A percentile compares a stretch with the other conserved stretches of the same genome.
These are phyloP conservation scores for Drosophila histrio DNA, from an alignment of 2,888 invertebrate genomes.

Conservation along the genomic window DNA sequence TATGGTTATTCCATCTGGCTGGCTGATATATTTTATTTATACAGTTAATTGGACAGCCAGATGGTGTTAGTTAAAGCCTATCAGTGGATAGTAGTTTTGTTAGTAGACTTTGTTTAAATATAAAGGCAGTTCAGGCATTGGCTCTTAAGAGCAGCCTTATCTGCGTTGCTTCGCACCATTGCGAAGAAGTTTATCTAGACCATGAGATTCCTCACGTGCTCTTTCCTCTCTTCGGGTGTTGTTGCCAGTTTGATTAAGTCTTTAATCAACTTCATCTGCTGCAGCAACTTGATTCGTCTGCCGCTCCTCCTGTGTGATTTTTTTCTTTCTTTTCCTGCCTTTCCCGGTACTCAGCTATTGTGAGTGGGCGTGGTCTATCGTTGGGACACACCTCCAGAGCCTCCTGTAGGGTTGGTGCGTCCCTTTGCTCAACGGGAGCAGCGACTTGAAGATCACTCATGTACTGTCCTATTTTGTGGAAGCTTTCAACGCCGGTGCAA, in stretches of 20 bases:
- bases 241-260: no score
- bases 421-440: slow-evolving; percentile 3
- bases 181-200: background rate
- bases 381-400: slow-evolving; percentile 10
- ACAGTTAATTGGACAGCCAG: background rate
- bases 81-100: no score
- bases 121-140: background rate
- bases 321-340: no score
- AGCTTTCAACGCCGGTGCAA: no score
- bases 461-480: no score
- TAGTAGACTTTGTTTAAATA: background rate
- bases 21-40: background rate
- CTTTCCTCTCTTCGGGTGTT: no score
- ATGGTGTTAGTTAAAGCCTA: background rate
- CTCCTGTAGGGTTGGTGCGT: slow-evolving; percentile 11
- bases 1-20: background rate
- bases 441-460: no score
- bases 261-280: no score
- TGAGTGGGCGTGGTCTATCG: slow-evolving; percentile 8
- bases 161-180: background rate
- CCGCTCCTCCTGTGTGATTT: no score
- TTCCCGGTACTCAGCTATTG: no score
- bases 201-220: no score
- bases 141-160: background rate
- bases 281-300: no score